Base-by-base conservation (phyloP, 2,888 invertebrate genomes). In the Epirrhoe tristata region DNA sequence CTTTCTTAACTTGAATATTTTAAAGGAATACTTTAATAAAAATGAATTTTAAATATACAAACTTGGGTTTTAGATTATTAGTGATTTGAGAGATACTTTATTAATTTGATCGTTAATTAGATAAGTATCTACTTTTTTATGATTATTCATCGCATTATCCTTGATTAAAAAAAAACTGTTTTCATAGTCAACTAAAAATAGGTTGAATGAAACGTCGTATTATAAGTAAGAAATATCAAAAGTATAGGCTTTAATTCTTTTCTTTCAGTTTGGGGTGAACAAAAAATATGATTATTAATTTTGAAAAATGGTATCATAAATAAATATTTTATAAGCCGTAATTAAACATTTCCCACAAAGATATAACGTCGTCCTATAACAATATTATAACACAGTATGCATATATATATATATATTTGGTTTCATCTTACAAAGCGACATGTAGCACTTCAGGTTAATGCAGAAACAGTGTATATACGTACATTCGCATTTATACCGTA, bases 391-490 rank as follows among this genome's bases (percentile, higher is more conserved):
- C 31, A 50, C 46, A 24, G 39, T 66, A 59, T 17, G 60, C 58
- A 32, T 67, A 62, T 53, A 62, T 75, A 74, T 66, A 6, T 8
- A 57, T 53, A 51, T 64, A 69, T 74, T 70, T 66, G 72, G 66
- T 72, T 74, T 75, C 71, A 79, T 79, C 79, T 81, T 80, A 76
- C 79, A 76, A 79, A 83, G 75, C 77, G 77, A 72, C 73, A 72
- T 82, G 79, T 79, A 81, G 82, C 88, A 86, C 86, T 88, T 85
- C 82, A 86, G 86, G 86, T 88, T 91, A 90, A 91, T 90, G 91
- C 90, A 92, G 82, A 87, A 90, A 87, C 89, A 83, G 84, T 90
- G 90, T 91, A 83, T 91, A 90, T 91, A 86, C 77, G 82, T 81
- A 87, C 82, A 85, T 84, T 81, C 81, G 80, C 82, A 80, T 84